Evolutionary conservation across 2,888 invertebrate genomes (phyloP).

Genomic region (Periphyllus acericola): DNA sequence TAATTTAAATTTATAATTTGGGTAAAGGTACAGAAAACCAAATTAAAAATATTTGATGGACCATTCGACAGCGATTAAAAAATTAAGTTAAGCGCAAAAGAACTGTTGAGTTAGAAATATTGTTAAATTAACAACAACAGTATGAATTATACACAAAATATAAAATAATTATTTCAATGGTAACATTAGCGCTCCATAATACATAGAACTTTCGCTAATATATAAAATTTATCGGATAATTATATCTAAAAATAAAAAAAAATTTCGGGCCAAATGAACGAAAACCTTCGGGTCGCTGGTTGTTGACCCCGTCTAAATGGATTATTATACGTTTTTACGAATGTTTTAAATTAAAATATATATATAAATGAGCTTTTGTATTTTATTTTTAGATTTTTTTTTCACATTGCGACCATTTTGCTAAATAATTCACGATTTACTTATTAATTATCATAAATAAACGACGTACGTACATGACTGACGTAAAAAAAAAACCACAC

Average conservation of each 20-base stretch:
- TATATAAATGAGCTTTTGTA: not conserved
- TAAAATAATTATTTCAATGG: no score
- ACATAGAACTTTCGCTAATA: not conserved
- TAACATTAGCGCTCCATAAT: no score
- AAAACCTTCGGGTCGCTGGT: conserved; percentile 32
- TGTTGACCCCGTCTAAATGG: conserved; percentile 26
- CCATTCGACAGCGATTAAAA: no score
- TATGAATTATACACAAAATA: no score
- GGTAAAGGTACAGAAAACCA: no score
- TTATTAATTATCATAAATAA: not conserved
- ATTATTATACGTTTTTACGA: conserved; percentile 38
- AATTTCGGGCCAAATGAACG: conserved; percentile 36
- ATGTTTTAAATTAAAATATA: conserved; percentile 5
- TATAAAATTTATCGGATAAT: not conserved
- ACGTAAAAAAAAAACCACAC: not conserved
- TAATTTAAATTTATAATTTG: no score
- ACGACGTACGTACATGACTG: not conserved
- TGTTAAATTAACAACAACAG: no score
- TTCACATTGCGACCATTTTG: not conserved
- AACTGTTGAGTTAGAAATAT: no score
- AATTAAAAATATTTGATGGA: no score
- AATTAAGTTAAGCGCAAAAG: no score
- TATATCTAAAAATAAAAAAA: conserved; percentile 28
- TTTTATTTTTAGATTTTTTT: conserved; percentile 33
- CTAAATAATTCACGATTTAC: conserved; percentile 14